Percentiles rank a stretch among this genome's conserved stretches.
Conservation (phyloP, 2,888 invertebrate species). For the Miltochrista miniata region DNA sequence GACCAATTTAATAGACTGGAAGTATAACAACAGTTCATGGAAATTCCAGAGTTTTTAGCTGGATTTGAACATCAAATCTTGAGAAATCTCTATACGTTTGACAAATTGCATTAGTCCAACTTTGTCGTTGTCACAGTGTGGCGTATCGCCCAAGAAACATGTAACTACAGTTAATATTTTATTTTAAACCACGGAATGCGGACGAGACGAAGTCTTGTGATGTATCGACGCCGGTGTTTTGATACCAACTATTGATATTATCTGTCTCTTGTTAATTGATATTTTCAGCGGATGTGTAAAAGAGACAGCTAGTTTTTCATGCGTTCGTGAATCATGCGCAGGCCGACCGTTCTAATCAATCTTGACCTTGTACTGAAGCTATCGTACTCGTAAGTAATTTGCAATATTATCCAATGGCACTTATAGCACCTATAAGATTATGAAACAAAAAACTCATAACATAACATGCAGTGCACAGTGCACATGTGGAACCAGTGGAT, state of each 20-base stretch:
- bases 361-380: conserved; percentile 74
- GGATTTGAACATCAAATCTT: too few relatives aligned
- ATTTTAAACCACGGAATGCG: conserved; percentile 72
- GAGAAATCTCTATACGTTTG: too few relatives aligned
- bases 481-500: too few relatives aligned
- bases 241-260: conserved; percentile 41
- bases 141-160: conserved; percentile 43
- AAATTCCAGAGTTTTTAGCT: background rate
- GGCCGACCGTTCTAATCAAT: conserved; percentile 59
- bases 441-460: conserved; percentile 13
- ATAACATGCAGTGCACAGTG: too few relatives aligned
- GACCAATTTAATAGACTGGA: background rate
- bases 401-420: conserved; percentile 30
- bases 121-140: conserved; percentile 34
- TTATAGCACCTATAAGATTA: background rate
- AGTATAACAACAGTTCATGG: background rate
- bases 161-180: conserved; percentile 62
- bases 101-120: too few relatives aligned
- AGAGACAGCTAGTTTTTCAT: conserved; percentile 46
- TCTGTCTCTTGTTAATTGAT: conserved; percentile 41
- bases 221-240: conserved; percentile 50
- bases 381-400: conserved; percentile 54
- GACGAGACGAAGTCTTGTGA: conserved; percentile 62
- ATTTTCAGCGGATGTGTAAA: conserved; percentile 38
- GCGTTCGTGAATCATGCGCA: conserved; percentile 38